phyloP scores from a whole-genome alignment of 1,140 invertebrate genomes.

The Antheraea mylitta region DNA sequence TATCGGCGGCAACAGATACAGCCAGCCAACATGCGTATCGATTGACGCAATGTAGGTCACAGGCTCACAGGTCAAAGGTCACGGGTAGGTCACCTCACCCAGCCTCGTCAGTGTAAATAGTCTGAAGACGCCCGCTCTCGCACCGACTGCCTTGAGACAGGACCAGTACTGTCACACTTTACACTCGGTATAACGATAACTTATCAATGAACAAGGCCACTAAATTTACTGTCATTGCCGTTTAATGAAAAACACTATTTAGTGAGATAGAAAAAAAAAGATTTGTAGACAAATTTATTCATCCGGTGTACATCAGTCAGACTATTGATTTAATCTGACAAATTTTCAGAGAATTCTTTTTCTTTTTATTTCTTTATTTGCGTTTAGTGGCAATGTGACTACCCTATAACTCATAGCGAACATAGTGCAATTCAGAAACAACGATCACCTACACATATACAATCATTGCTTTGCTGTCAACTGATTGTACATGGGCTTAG shows the following conservation, averaged over 20 bases:
- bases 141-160: slow-evolving; percentile 3
- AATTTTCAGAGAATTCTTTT: too few species aligned
- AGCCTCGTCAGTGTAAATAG: slow-evolving; percentile 34
- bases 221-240: neutral
- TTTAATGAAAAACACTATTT: neutral
- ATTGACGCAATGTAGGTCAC: slow-evolving; percentile 62
- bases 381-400: too few species aligned
- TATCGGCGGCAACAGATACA: slow-evolving; percentile 32
- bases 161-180: neutral
- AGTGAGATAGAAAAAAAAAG: too few species aligned
- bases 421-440: too few species aligned
- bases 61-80: slow-evolving; percentile 69
- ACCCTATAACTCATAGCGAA: too few species aligned
- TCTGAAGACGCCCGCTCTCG: slow-evolving; percentile 19
- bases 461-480: too few species aligned
- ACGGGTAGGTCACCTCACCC: slow-evolving; percentile 59
- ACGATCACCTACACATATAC: too few species aligned
- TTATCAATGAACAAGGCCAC: neutral
- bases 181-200: neutral
- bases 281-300: too few species aligned
- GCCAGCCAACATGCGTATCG: slow-evolving; percentile 43
- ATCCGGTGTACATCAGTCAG: too few species aligned
- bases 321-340: too few species aligned
- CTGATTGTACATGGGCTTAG: too few species aligned
- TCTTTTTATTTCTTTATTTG: too few species aligned